phyloP scores from a whole-genome alignment of 2,113 vertebrate genomes.

The Tichodroma muraria region DNA sequence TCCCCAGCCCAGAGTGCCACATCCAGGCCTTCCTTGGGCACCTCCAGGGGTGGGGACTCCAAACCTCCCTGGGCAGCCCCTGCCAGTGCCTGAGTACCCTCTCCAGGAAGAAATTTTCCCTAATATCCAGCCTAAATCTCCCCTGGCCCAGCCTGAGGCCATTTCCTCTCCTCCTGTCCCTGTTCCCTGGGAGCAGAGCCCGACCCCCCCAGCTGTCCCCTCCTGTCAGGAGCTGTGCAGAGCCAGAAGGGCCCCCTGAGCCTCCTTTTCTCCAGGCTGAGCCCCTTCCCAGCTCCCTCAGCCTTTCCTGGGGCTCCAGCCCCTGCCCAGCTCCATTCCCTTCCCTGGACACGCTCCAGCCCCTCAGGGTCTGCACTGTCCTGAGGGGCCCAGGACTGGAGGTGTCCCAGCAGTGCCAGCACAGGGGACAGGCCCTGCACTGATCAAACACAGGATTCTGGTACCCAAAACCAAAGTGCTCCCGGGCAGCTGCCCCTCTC shows the following conservation, averaged over 20 bases:
- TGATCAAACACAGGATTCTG: neutral
- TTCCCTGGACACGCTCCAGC: fast-evolving
- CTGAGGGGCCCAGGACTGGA: neutral
- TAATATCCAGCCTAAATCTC: neutral
- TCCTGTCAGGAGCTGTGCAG: neutral
- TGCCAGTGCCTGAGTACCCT: fast-evolving
- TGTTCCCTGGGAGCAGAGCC: neutral
- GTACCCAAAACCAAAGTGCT: neutral
- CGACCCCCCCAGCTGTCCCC: neutral
- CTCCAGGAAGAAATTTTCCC: neutral
- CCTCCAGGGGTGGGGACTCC: neutral
- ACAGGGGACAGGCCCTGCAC: neutral
- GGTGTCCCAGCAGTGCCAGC: neutral
- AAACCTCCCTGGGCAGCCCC: neutral
- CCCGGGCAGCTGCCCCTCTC: neutral
- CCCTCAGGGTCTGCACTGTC: neutral
- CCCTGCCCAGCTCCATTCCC: neutral
- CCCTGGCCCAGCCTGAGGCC: neutral
- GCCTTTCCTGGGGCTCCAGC: neutral
- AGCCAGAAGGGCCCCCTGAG: neutral
- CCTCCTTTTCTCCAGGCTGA: neutral
- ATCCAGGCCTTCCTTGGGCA: fast-evolving
- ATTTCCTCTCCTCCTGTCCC: neutral
- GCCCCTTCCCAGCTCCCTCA: neutral
- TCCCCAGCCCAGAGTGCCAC: neutral